Evolutionary conservation across 2,113 vertebrate species (phyloP), one percentile per base, ranked within the genome.

Genomic region (Myotis yumanensis): DNA sequence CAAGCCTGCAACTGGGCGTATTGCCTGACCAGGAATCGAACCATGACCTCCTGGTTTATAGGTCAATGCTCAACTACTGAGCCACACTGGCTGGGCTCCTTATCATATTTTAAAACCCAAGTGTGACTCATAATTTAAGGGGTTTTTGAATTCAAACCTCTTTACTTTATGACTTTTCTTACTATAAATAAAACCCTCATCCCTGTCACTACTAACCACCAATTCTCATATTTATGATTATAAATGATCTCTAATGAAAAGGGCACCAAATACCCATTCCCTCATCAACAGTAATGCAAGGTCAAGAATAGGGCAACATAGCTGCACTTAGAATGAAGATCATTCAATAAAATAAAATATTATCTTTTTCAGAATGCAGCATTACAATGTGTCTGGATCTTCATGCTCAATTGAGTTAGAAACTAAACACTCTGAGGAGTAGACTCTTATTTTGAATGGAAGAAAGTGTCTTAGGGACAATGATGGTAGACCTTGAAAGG

Each of bases 81-180:
- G 25, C 25, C 59, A 62, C 59, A 62, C 25, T 62, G 59, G 59
- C 25, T 62, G 23, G 25, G 25, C 23, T 25, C 59, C 25, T 62
- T 62, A 62, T 28, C 59, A 28, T 32, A 64, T 79, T 79, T 92
- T 84, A 91, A 96, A 94, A 89, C 22, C 16, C 23, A 72, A 75
- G 23, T 35, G 1, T 86, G 59, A 51, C 20, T 77, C 35, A 85
- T 35, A 62, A 30, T 6, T 40, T 88, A 51, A 83, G 11, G 37
- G 22, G 14, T 62, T 64, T 92, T 89, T 57, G 32, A 90, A 48
- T 66, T 14, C 25, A 75, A 88, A 86, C 7, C 35, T 57, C 23
- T 86, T 82, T 62, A 75, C 22, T 52, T 79, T 51, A n/a, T 76
- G 35, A 88, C 15, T 66, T 90, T 88, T 83, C 35, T 62, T 89